These are phyloP conservation scores for Agonopterix subpropinquella DNA, from an alignment of 2,888 invertebrate genomes.

Conservation along the genomic window DNA sequence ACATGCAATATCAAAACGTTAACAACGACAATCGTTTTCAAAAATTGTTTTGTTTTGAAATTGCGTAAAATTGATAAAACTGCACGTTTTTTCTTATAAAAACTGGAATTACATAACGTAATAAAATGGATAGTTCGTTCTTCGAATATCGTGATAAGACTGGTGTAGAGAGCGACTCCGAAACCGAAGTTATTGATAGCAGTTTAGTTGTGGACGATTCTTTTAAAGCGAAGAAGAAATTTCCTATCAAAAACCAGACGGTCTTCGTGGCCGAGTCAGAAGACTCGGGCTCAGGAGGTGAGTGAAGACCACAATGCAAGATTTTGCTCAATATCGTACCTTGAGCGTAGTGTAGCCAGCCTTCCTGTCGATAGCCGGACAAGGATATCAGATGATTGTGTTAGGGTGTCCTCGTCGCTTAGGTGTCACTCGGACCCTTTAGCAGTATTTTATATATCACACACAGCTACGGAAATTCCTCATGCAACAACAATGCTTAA, in stretches of 20 bases:
- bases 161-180: constrained; percentile 40
- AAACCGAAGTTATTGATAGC: constrained; percentile 52
- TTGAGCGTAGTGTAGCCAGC: too few species aligned
- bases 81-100: neutral
- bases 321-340: too few species aligned
- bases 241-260: constrained; percentile 39
- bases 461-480: too few species aligned
- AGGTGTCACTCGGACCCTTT: too few species aligned
- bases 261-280: constrained; percentile 62
- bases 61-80: neutral
- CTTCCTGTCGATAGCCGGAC: too few species aligned
- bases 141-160: constrained; percentile 56
- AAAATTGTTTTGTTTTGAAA: constrained; percentile 21
- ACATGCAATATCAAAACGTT: constrained; percentile 22
- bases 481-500: too few species aligned
- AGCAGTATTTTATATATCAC: too few species aligned
- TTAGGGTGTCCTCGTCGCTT: too few species aligned
- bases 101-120: neutral
- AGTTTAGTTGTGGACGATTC: constrained; percentile 41
- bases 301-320: neutral
- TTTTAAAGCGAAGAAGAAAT: constrained; percentile 34
- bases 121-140: constrained; percentile 57
- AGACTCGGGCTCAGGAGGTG: constrained; percentile 47
- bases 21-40: constrained; percentile 30
- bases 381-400: too few species aligned